A percentile compares a stretch with the other conserved stretches of the same genome.
Conservation (phyloP, 2,797 vertebrate species). For the Petrocephalus sullivani region DNA sequence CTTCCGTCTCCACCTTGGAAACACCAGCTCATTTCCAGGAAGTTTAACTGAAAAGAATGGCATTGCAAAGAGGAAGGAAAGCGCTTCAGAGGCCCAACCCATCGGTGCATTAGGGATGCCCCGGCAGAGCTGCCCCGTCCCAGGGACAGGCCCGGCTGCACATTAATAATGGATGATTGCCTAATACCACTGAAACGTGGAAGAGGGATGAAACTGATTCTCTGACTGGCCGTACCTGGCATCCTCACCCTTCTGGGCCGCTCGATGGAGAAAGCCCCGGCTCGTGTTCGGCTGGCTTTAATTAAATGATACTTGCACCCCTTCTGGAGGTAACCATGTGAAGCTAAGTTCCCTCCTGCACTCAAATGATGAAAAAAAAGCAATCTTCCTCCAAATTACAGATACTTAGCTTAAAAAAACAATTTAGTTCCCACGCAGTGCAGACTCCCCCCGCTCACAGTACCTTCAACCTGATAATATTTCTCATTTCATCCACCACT, state of each 20-base stretch:
- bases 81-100: background rate
- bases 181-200: background rate
- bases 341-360: conserved; percentile 29
- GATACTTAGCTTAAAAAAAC: background rate
- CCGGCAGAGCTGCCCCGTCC: background rate
- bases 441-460: background rate
- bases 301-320: background rate
- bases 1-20: background rate
- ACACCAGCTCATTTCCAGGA: background rate
- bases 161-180: conserved; percentile 8
- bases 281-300: background rate
- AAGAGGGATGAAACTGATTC: background rate
- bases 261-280: background rate
- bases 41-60: background rate
- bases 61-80: conserved; percentile 9
- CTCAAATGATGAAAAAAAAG: conserved; percentile 34
- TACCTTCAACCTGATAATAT: background rate
- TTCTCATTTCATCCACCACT: background rate
- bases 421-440: background rate
- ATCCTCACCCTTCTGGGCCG: background rate
- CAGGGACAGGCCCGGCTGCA: background rate
- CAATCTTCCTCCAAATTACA: conserved; percentile 33
- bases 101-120: background rate
- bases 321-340: background rate
- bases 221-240: background rate